Base-by-base conservation (phyloP, 2,797 vertebrate genomes). In the Silurus aristotelis region DNA sequence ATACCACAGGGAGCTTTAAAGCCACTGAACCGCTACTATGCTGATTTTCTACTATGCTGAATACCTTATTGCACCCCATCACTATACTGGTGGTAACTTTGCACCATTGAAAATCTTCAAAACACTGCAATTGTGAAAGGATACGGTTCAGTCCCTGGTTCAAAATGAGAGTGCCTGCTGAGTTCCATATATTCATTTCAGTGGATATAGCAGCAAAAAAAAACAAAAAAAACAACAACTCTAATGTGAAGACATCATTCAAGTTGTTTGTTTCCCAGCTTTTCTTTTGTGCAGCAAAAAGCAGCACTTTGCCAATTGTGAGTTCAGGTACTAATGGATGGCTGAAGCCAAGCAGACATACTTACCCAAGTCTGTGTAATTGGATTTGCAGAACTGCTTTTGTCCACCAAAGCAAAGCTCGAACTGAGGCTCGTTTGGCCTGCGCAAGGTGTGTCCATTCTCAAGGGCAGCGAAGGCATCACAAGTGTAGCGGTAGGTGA, bases 311-410 rank as follows among this genome's bases (percentile, higher is more conserved):
- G 73, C 83, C 63, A 12, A 64, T 75, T 15, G 72, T 63, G 72
- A 80, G 78, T 84, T 52, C 77, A 52, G 63, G 87, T 61, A 66
- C 75, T 67, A 81, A 82, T 72, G 76, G 38, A 89, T 84, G 88
- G 87, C 52, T 80, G 58, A 82, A 84, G 83, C 71, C 90, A 88
- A 89, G 90, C 90, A 87, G 91, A 89, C 91, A 90, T 87, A 93
- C 97, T 93, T 95, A 99, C 98, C 98, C 95, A 99, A 96, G 95
- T 99, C 97, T 95, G 98, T 97, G 96, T 99, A 99, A 97, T 97
- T 97, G 83, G 96, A 97, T 96, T 98, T 98, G 96, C 95, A 96
- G 96, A 97, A 95, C 92, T 97, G 97, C 96, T 96, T 98, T 94
- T 96, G 96, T 96, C 97, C 97, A 92, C 97, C 97, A 90, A 98